Base-by-base conservation (phyloP, 2,888 invertebrate species). In the Drosophila engyochracea region DNA sequence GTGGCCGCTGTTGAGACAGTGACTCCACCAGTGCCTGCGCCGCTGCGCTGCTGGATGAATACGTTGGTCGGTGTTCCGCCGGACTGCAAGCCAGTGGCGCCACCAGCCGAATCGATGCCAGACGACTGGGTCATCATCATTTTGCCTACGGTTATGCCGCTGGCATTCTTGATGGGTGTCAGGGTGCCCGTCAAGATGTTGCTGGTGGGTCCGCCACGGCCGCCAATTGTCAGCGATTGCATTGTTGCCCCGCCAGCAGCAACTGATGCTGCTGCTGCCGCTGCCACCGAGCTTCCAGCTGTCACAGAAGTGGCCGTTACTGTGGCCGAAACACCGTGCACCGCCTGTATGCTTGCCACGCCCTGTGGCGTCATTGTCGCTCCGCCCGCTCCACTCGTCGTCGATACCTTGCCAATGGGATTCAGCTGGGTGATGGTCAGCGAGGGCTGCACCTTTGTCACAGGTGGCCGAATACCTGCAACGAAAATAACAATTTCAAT, bases 401-500 rank as follows among this genome's bases (percentile, higher is more conserved):
- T 41, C 4, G 93, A 88, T 3, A 93, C 68, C 65, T 93, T 93
- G 4, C 92, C 89, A 35, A 93, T 90, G 3, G 87, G 86, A 79
- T 92, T 93, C 22, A 93, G 69, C 55, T 93, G 93, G 0, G 93
- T 93, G 4, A 93, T 93, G 1, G 93, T 93, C 41, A 93, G 74
- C 22, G 93, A 93, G 0, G 93, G 93, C 76, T 93, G 93, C 7
- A 92, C 92, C 79, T 93, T 93, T n/a, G 93, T 91, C 4, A 92
- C 91, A 4, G 93, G 92, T 3, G 92, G 92, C 49, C 93, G 91
- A 49, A 93, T 87, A 19, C 91, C 93, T 92, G 66, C 28, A 76
- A 28, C 0, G 10, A 0, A 31, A 9, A 30, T 28, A 19, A 71
- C 16, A 0, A n/a, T 5, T 33, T 31, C 19, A 12, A 25, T 39